Percentiles rank a stretch among this genome's conserved stretches.
These are phyloP conservation scores for Prionace glauca DNA, from an alignment of 2,797 vertebrate species.

Conservation along the genomic window DNA sequence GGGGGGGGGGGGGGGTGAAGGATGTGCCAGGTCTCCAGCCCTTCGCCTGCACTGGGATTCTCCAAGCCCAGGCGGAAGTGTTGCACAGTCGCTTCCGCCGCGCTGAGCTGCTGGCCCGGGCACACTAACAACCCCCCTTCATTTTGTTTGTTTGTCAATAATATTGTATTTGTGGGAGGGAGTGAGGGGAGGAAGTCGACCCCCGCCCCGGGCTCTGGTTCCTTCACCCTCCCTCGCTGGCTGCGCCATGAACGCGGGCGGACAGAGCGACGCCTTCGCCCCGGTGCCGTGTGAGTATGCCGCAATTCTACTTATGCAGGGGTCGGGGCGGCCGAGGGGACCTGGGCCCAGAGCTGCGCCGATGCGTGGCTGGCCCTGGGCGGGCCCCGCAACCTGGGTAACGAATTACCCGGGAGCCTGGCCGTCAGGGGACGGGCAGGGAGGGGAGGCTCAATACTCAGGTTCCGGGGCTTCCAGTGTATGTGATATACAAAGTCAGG, in stretches of 20 bases:
- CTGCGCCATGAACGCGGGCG: background rate
- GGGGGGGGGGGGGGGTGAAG: background rate
- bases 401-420: background rate
- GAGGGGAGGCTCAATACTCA: conserved; percentile 5
- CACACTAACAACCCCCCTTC: background rate
- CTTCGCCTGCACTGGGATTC: background rate
- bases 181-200: background rate
- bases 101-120: background rate
- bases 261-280: conserved; percentile 11
- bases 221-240: background rate
- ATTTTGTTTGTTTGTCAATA: background rate
- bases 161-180: background rate
- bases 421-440: background rate
- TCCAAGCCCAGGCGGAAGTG: conserved; percentile 9
- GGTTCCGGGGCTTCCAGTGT: background rate
- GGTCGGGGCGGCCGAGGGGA: background rate
- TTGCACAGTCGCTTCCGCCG: background rate
- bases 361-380: background rate
- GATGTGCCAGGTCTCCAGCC: background rate
- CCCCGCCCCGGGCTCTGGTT: background rate
- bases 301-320: background rate
- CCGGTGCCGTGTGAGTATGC: conserved; percentile 32
- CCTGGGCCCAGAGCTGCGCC: background rate
- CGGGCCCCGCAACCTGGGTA: conserved; percentile 36
- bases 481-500: conserved; percentile 8